A percentile compares a stretch with the other conserved stretches of the same genome.
Conservation (phyloP, 1,140 invertebrate species). For the Holotrichia oblita region DNA sequence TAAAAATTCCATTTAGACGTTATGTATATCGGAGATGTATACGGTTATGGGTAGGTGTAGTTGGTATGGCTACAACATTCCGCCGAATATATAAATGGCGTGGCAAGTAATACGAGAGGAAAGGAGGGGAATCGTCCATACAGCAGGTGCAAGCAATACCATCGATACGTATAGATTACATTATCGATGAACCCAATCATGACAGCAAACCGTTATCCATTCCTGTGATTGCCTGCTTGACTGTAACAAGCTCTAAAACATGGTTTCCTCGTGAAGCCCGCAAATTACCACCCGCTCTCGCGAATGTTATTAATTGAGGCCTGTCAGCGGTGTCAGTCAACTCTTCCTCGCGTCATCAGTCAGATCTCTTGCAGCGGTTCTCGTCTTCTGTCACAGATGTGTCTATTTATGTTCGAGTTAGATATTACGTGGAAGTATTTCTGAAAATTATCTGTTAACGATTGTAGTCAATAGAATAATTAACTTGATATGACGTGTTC, state of each 20-base stretch:
- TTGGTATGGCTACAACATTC: slow-evolving; percentile 45
- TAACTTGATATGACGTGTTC: too few relatives aligned
- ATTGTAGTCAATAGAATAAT: too few relatives aligned
- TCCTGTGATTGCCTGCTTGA: slow-evolving; percentile 30
- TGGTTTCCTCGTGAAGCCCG: neutral
- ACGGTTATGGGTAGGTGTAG: slow-evolving; percentile 30
- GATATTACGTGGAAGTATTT: neutral
- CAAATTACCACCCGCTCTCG: slow-evolving; percentile 23
- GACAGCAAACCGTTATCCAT: slow-evolving; percentile 40
- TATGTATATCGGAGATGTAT: slow-evolving; percentile 48
- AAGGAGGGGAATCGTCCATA: neutral
- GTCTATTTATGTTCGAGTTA: neutral
- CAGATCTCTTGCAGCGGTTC: slow-evolving; percentile 8
- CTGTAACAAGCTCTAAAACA: slow-evolving; percentile 38
- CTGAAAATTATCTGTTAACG: too few relatives aligned
- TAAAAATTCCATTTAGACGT: slow-evolving; percentile 42
- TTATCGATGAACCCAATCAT: slow-evolving; percentile 51
- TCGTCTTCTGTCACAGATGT: neutral
- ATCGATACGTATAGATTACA: slow-evolving; percentile 47
- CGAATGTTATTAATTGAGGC: slow-evolving; percentile 38
- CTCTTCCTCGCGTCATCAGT: slow-evolving; percentile 39
- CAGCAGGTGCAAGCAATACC: slow-evolving; percentile 45
- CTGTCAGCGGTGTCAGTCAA: slow-evolving; percentile 39
- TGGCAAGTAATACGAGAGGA: slow-evolving; percentile 47
- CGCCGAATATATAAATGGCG: slow-evolving; percentile 48